Conservation (phyloP, 1,140 invertebrate species). For the Drosophila erecta region DNA sequence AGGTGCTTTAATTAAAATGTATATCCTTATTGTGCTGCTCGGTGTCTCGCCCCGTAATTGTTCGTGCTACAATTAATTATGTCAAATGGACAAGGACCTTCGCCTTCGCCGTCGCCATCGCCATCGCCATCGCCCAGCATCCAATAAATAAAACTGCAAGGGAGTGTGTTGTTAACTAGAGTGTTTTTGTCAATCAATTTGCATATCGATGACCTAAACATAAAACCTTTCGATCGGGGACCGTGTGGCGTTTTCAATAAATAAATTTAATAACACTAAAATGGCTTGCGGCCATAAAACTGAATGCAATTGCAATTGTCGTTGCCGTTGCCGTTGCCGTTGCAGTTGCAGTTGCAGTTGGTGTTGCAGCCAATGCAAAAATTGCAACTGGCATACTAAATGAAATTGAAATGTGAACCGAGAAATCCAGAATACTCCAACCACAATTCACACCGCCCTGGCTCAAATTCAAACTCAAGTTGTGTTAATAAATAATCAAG, state of each 20-base stretch:
- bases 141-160: constrained; percentile 1
- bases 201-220: constrained; percentile 70
- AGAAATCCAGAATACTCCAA: background rate
- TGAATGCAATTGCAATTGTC: constrained; percentile 8
- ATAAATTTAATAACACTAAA: constrained; percentile 72
- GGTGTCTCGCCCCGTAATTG: constrained; percentile 60
- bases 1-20: constrained; percentile 83
- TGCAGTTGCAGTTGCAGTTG: background rate
- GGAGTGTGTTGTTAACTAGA: constrained; percentile 32
- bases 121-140: constrained; percentile 5
- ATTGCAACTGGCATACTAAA: constrained; percentile 14
- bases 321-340: background rate
- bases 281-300: constrained; percentile 43
- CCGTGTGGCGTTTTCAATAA: constrained; percentile 61
- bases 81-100: constrained; percentile 63
- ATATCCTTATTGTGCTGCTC: constrained; percentile 74
- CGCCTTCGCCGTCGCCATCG: background rate
- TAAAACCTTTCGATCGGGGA: constrained; percentile 25
- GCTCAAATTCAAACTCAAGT: background rate
- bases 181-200: constrained; percentile 75
- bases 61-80: constrained; percentile 81
- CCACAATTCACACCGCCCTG: constrained; percentile 11
- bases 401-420: constrained; percentile 19
- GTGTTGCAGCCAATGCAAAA: background rate
- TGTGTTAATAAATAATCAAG: constrained; percentile 32